Percentiles rank a stretch among this genome's conserved stretches.
phyloP scores from a whole-genome alignment of 2,113 vertebrate species.

The Catharus fuscescens region DNA sequence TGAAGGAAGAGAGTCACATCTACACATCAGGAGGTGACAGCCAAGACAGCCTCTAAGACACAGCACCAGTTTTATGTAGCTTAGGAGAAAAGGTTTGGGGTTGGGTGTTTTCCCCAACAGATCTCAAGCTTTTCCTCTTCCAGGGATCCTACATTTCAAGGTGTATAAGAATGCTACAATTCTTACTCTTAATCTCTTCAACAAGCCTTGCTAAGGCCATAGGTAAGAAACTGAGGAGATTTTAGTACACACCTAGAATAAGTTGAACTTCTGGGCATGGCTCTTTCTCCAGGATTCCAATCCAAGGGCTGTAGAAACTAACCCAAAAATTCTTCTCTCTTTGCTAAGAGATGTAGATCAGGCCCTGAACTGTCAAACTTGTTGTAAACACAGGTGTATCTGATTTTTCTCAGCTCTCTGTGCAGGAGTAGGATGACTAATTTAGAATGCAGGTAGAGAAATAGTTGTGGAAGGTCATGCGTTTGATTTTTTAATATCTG shows the following conservation, averaged over 20 bases:
- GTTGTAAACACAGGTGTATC: background rate
- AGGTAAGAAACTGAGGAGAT: background rate
- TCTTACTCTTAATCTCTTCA: background rate
- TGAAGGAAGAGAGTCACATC: background rate
- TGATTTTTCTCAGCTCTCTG: background rate
- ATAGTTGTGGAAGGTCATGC: background rate
- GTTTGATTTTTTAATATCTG: background rate
- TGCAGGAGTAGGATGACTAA: background rate
- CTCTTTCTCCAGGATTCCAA: background rate
- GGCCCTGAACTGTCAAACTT: background rate
- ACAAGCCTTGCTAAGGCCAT: background rate
- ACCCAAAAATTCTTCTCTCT: background rate
- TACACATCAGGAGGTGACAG: background rate
- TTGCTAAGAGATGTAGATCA: background rate
- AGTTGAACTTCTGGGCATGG: background rate
- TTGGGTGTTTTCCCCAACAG: background rate
- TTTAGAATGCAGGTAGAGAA: background rate
- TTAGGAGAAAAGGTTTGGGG: background rate
- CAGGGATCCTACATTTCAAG: background rate
- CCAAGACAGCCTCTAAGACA: background rate
- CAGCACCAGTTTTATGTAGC: background rate
- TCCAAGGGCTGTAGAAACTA: background rate
- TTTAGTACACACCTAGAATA: background rate
- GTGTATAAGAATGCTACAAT: background rate
- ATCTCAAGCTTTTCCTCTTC: background rate